Base-by-base conservation (phyloP, 2,888 invertebrate species). In the Podabrus alpinus region DNA sequence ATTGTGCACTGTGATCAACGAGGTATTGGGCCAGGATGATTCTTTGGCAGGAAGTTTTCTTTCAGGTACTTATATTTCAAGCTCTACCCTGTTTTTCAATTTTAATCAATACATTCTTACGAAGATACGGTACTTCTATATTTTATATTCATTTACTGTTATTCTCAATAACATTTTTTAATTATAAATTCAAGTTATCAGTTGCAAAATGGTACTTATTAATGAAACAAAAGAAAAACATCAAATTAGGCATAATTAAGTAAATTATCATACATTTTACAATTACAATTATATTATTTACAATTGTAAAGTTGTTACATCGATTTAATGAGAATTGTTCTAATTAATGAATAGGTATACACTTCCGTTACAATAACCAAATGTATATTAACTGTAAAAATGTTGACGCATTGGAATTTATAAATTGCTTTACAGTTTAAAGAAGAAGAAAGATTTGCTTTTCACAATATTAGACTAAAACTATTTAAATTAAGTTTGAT, bases 1-100 rank as follows among this genome's bases (percentile, higher is more conserved):
- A 71, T 82, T 84, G 79, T 81, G 84, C 77, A 79, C 81, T 81
- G 82, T 77, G 64, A 72, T 84, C 76, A 77, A 80, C 73, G 82
- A 82, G 81, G 85, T 84, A 79, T 80, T 81, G 77, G 86, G 88
- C 78, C 90, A 93, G 88, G 94, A 94, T 85, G 95, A 95, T 82
- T 94, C 94, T 68, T 89, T 95, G 84, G 94, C 95, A 77, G 93
- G 94, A 83, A 94, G 94, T 84, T 94, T 95, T 86, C 89, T 95
- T 72, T 94, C 95, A 88, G 95, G 95, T 95, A 89, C 88, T 88
- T 82, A 70, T 64, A 45, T 70, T 64, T 19, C 19, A 19, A 19
- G 13, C 19, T 13, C 16, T 64, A 29, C 19, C 29, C 45, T 24
- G 15, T 45, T 15, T 71, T 62, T 75, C 17, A 17, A 19, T 24